Base-by-base conservation (phyloP, 2,888 invertebrate species). In the Leucania comma region DNA sequence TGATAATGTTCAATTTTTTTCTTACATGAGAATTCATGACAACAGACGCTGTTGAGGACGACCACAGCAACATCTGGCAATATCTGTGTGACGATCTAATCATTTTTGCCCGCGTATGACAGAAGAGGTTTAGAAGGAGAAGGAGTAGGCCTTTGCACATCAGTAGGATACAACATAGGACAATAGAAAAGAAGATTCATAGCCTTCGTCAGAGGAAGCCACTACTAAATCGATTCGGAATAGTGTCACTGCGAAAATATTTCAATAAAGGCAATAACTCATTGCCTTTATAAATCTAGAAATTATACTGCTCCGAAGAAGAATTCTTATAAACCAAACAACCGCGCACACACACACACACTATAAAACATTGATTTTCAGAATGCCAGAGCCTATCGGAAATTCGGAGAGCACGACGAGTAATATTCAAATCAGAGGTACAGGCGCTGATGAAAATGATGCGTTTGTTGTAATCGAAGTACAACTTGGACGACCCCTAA, bases 401-500 rank as follows among this genome's bases (percentile, higher is more conserved):
- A 72, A 82, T 1, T 89, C 86, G 26, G 78, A 69, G 3, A 90
- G 85, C 70, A 88, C 85, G 0, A 87, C 90, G 2, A 62, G 72
- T 0, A 75, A 72, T 0, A 63, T 63, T 12, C 59, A 72, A 4
- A 5, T 58, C 2, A 83, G 75, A 35, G 68, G 87, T 2, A 94
- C 94, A 0, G 95, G 94, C 0, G 86, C 88, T 29, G 93, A 95
- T 68, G 92, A 88, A 0, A 89, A 80, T 54, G 75, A 84, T 29
- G 91, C 95, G 3, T 95, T 95, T 77, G 85, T 94, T 24, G 76
- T 96, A 14, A 77, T 96, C 0, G 93, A 95, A 85, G 87, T 96
- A 1, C 84, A 86, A 72, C 72, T 96, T 20, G 88, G 84, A 1
- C 85, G 87, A 35, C 91, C 95, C 0, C 78, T 96, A 20, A 87